These are phyloP conservation scores for Eupithecia exiguata DNA, from an alignment of 2,888 invertebrate genomes.

Conservation along the genomic window DNA sequence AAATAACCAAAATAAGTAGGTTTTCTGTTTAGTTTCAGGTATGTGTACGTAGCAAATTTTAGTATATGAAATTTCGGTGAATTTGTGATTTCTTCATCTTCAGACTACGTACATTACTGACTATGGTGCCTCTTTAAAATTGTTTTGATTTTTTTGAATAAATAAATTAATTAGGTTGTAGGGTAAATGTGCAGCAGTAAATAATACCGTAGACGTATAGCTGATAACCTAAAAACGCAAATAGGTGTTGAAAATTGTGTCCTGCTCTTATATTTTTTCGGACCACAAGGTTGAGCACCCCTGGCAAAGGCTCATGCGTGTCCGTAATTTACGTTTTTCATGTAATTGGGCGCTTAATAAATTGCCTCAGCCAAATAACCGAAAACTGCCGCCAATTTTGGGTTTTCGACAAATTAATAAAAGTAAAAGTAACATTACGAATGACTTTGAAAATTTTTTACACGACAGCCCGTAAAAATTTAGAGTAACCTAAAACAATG, in stretches of 20 bases:
- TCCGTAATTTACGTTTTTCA: constrained; percentile 58
- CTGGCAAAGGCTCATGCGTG: constrained; percentile 52
- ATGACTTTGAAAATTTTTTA: neutral
- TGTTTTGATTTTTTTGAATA: too few species aligned
- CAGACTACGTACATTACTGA: too few species aligned
- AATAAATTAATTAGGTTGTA: too few species aligned
- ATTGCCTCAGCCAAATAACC: constrained; percentile 57
- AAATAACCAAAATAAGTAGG: neutral
- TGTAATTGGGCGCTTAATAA: constrained; percentile 66
- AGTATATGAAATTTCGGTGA: too few species aligned
- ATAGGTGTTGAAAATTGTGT: neutral
- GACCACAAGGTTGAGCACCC: constrained; percentile 18
- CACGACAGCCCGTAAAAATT: too few species aligned
- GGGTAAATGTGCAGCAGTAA: too few species aligned
- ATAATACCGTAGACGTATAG: too few species aligned
- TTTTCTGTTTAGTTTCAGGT: neutral
- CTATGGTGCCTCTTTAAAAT: too few species aligned
- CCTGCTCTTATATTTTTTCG: neutral
- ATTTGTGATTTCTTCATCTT: too few species aligned
- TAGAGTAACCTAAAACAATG: too few species aligned
- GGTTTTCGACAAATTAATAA: constrained; percentile 43
- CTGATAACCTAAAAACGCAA: neutral
- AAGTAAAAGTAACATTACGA: constrained; percentile 33
- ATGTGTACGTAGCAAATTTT: too few species aligned
- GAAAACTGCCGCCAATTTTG: constrained; percentile 40